Conservation (phyloP, 2,113 vertebrate genomes). For the Trematomus loennbergii region DNA sequence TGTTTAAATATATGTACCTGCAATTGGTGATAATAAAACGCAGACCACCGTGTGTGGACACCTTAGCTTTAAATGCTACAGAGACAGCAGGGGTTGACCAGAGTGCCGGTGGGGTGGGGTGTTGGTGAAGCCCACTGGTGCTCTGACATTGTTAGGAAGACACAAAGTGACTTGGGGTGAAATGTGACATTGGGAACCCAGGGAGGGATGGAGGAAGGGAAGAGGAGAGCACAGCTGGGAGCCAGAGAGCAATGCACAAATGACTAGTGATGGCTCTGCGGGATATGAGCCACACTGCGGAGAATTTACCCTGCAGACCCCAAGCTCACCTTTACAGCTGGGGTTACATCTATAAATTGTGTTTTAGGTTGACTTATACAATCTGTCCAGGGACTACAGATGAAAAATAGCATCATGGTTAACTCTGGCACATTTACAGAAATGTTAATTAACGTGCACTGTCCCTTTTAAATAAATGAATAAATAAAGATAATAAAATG, state of each 20-base stretch:
- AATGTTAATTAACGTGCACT: too few species aligned
- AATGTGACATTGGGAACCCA: constrained; percentile 70
- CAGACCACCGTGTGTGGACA: neutral
- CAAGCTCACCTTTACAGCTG: constrained; percentile 62
- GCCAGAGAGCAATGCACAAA: constrained; percentile 60
- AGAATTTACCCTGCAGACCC: constrained; percentile 48
- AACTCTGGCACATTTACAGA: too few species aligned
- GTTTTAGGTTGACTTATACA: too few species aligned
- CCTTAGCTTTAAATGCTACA: constrained; percentile 46
- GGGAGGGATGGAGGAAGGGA: constrained; percentile 33
- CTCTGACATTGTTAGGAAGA: constrained; percentile 66
- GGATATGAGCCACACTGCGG: constrained; percentile 52
- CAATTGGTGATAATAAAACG: constrained; percentile 30
- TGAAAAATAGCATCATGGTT: too few species aligned
- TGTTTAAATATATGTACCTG: constrained; percentile 29
- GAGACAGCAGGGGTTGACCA: constrained; percentile 26
- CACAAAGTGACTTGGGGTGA: constrained; percentile 65
- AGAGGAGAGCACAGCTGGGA: constrained; percentile 64
- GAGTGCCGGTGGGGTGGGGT: constrained; percentile 7
- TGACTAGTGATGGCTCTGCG: constrained; percentile 69
- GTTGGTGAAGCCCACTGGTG: constrained; percentile 45
- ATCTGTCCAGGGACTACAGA: too few species aligned
- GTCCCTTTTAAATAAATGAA: too few species aligned
- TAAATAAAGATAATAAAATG: neutral
- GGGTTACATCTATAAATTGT: constrained; percentile 29